Base-by-base conservation (phyloP, 2,888 invertebrate genomes). In the Metellina segmentata region DNA sequence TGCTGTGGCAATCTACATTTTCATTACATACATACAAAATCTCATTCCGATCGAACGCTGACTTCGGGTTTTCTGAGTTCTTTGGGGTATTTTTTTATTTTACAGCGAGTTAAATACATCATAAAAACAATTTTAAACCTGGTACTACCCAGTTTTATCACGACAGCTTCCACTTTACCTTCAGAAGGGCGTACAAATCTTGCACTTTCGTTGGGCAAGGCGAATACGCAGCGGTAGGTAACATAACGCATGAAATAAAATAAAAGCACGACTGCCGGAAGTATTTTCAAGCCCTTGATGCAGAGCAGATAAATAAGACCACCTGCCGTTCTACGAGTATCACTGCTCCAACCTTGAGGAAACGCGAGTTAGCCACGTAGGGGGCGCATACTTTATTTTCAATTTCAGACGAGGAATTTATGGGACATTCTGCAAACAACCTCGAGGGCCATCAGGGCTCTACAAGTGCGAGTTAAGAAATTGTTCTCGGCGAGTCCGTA, bases 221-320 rank as follows among this genome's bases (percentile, higher is more conserved):
- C 34, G 61, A 20, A 34, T 9, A n/a, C 79, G 4, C 79, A 79
- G 79, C 79, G 7, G 79, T 48, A 61, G 61, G 61, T 61, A 61
- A 61, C 61, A 61, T 9, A 5, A 9, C 61, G 6, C 9, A 61
- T 16, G 7, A 9, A 61, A 61, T 16, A 11, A 61, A 79, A 34
- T 34, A 79, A 79, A 79, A 61, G 61, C 53, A 34, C 16, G 79
- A 34, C 79, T 79, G 79, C 79, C 79, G 79, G 79, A 79, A 79
- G 79, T 79, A 13, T 79, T 34, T 53, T 9, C 34, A 34, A 20
- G n/a, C 61, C 61, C 61, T 53, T 79, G 79, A 79, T 79, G 53
- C 79, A 61, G 79, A 61, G 61, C 53, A 79, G 61, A 79, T 79
- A 79, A 79, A 79, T 79, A 53, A 53, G 79, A 79, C 79, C 79